Evolutionary conservation across 2,888 invertebrate genomes (phyloP), one percentile per base, ranked within the genome.

Genomic region (Luperina nickerlii): DNA sequence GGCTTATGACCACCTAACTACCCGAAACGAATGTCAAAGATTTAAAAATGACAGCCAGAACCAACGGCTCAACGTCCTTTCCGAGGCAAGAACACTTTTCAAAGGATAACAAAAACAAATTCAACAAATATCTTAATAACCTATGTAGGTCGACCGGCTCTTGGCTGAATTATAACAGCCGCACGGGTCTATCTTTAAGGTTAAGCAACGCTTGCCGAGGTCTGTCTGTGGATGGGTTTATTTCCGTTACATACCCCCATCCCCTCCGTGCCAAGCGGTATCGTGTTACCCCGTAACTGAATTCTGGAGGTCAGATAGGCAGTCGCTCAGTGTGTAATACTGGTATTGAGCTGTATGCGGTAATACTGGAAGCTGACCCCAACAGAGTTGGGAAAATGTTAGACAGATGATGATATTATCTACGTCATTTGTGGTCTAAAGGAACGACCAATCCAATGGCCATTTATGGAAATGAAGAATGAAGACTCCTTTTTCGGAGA

Each of bases 401-500:
- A 24, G 4, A 4, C 57, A 57, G 57, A 57, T 24, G 57, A 24
- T 24, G 24, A 20, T 7, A 45, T 18, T 24, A 54, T 5, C 38
- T 27, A 24, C 11, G 15, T 27, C 7, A 20, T 66, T n/a, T 45
- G 51, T 65, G 11, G 27, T 32, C 18, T 24, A 3, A 13, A 18
- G 24, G 1, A 77, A 77, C 67, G 0, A 60, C 27, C 18, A 51
- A 77, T 48, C 18, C 45, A n/a, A 18, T 8, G 32, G 51, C 45
- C 42, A 45, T 38, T 32, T 18, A 67, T 15, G 32, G 38, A 0
- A 20, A 60, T 24, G 15, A 54, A 57, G 15, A 20, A 60, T 24
- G 15, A 54, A 63, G 15, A n/a, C 5, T 51, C 70, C 60, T 45
- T 18, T 81, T 81, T 67, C 7, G 18, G 70, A 60, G 60, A 54